Evolutionary conservation across 2,888 invertebrate genomes (phyloP).

Genomic region (Antitype chi): DNA sequence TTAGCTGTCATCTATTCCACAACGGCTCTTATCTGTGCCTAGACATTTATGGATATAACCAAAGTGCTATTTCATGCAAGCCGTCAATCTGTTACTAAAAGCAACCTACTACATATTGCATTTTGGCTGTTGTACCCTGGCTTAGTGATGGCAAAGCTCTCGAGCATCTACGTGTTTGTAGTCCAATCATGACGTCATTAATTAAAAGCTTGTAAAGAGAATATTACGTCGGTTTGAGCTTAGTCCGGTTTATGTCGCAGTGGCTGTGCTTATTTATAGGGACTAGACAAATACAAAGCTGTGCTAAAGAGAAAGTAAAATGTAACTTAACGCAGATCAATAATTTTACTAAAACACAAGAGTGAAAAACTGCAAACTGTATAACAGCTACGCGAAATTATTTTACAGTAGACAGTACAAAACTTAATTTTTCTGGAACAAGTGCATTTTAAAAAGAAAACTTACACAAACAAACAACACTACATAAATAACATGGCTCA

Average conservation of each 20-base stretch:
- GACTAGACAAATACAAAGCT: neutral
- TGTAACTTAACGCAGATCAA: neutral
- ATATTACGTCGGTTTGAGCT: slow-evolving; percentile 37
- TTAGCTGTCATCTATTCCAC: slow-evolving; percentile 10
- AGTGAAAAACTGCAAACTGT: neutral
- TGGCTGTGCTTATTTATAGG: neutral
- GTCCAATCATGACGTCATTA: slow-evolving; percentile 38
- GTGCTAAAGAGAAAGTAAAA: neutral
- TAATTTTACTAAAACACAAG: neutral
- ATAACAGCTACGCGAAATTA: neutral
- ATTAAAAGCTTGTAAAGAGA: slow-evolving; percentile 46
- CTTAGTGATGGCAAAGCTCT: slow-evolving; percentile 45
- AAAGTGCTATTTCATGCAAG: slow-evolving; percentile 58
- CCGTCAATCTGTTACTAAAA: slow-evolving; percentile 52
- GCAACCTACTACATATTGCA: slow-evolving; percentile 53
- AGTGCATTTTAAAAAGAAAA: neutral
- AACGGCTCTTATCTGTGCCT: slow-evolving; percentile 1
- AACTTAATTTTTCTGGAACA: neutral
- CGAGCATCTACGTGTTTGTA: slow-evolving; percentile 31
- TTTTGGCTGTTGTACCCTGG: slow-evolving; percentile 32
- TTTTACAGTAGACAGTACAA: neutral
- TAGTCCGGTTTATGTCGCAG: slow-evolving; percentile 3
- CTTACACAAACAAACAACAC: slow-evolving; percentile 17
- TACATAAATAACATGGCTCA: slow-evolving; percentile 36
- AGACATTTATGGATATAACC: slow-evolving; percentile 19